Conservation (phyloP, 2,888 invertebrate genomes). For the Ochlodes sylvanus region DNA sequence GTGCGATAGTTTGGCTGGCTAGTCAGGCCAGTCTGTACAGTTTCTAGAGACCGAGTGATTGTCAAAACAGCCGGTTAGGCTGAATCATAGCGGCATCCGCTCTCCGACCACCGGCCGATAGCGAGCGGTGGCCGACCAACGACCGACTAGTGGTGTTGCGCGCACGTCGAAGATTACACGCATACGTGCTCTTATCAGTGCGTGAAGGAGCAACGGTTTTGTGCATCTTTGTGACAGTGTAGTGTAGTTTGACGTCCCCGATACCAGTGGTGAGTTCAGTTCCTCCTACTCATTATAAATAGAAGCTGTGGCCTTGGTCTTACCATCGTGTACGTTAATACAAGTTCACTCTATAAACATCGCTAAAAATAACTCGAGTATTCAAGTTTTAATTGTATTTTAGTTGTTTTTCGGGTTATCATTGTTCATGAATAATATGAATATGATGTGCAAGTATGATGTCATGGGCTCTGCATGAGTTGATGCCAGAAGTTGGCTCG, state of each 20-base stretch:
- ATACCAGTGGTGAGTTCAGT: constrained; percentile 23
- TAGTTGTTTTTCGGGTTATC: constrained; percentile 12
- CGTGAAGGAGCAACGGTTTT: constrained; percentile 65
- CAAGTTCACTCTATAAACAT: constrained; percentile 11
- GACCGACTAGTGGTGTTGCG: constrained; percentile 58
- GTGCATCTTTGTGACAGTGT: constrained; percentile 47
- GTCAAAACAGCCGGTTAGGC: constrained; percentile 57
- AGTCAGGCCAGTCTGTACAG: constrained; percentile 54
- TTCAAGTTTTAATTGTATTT: constrained; percentile 15
- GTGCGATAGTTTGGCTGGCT: constrained; percentile 51
- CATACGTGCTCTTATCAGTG: constrained; percentile 67
- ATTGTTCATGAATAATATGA: not conserved
- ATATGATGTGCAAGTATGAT: constrained; percentile 18
- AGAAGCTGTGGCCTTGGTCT: constrained; percentile 19
- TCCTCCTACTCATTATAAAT: constrained; percentile 23
- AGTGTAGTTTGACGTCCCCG: constrained; percentile 19
- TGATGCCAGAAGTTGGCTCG: constrained; percentile 18
- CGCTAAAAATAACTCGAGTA: constrained; percentile 23
- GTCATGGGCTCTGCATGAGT: constrained; percentile 25
- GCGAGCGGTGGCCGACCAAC: constrained; percentile 32
- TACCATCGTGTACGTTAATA: constrained; percentile 20
- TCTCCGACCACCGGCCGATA: constrained; percentile 50
- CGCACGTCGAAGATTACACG: constrained; percentile 74
- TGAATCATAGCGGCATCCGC: constrained; percentile 74
- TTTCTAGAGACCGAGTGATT: constrained; percentile 65